phyloP scores from a whole-genome alignment of 2,888 invertebrate genomes.

The Tenthredo distinguenda region DNA sequence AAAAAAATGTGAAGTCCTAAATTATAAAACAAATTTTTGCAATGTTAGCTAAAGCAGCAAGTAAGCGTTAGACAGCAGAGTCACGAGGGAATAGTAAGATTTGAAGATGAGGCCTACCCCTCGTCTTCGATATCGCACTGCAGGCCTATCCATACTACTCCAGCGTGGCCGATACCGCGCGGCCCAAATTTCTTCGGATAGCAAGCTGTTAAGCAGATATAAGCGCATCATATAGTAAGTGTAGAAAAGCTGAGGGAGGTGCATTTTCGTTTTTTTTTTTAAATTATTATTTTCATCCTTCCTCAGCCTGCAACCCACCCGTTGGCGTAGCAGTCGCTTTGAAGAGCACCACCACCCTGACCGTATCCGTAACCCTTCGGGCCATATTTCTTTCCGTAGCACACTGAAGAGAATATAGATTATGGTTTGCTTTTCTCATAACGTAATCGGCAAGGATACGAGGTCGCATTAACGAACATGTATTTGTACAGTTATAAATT shows the following conservation, averaged over 20 bases:
- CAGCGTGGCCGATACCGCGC: conserved; percentile 95
- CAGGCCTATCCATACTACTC: conserved; percentile 91
- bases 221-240: conserved; percentile 50
- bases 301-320: conserved; percentile 82
- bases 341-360: conserved; percentile 96
- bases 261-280: conserved; percentile 1
- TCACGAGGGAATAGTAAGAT: conserved; percentile 42
- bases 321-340: conserved; percentile 92
- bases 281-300: conserved; percentile 43
- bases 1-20: not conserved
- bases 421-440: conserved; percentile 58
- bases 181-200: conserved; percentile 98
- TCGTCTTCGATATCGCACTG: conserved; percentile 91
- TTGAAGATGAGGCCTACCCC: conserved; percentile 70
- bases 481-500: not conserved
- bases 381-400: conserved; percentile 98
- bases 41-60: conserved; percentile 38
- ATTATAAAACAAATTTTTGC: not conserved
- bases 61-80: conserved; percentile 39
- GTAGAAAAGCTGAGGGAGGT: conserved; percentile 51
- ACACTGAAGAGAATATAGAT: conserved; percentile 82
- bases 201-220: conserved; percentile 86
- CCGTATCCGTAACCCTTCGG: conserved; percentile 99
- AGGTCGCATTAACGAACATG: not conserved
- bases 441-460: conserved; percentile 53